These are phyloP conservation scores for Metaphire vulgaris DNA, from an alignment of 1,140 invertebrate species.

Conservation along the genomic window DNA sequence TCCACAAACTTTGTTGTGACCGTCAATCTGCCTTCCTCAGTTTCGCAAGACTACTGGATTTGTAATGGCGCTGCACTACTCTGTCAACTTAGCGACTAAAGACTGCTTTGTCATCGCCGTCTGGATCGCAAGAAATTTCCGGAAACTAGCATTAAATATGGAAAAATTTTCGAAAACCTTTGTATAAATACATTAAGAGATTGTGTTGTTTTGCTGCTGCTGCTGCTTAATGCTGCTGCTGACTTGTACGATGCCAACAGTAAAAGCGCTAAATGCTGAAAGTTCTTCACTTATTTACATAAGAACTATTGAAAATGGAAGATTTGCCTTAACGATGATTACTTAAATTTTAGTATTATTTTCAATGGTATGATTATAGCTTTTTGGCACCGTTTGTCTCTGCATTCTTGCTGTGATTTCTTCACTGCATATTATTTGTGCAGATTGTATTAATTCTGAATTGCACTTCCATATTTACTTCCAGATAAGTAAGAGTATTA, in stretches of 20 bases:
- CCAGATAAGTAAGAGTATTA: too few species aligned
- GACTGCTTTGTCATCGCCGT: slow-evolving; percentile 6
- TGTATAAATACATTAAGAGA: not conserved
- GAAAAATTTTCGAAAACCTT: not conserved
- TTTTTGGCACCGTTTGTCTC: too few species aligned
- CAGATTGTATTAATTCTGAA: too few species aligned
- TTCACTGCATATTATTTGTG: too few species aligned
- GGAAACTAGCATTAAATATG: not conserved
- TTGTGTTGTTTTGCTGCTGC: not conserved
- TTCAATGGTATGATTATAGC: too few species aligned
- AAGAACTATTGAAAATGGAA: too few species aligned
- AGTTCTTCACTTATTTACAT: too few species aligned
- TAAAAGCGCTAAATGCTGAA: not conserved
- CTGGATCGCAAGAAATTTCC: too few species aligned
- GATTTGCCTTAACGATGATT: too few species aligned
- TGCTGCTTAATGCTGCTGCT: not conserved
- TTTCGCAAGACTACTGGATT: slow-evolving; percentile 69
- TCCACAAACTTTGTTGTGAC: slow-evolving; percentile 81
- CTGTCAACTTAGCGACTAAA: slow-evolving; percentile 66
- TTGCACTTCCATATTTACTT: too few species aligned
- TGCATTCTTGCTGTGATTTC: too few species aligned
- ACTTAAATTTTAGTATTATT: too few species aligned
- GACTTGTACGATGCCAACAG: not conserved
- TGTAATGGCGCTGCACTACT: slow-evolving; percentile 74
- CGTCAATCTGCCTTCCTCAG: slow-evolving; percentile 63